Evolutionary conservation across 2,113 vertebrate species (phyloP).

Genomic region (Pomatorhinus ruficollis): DNA sequence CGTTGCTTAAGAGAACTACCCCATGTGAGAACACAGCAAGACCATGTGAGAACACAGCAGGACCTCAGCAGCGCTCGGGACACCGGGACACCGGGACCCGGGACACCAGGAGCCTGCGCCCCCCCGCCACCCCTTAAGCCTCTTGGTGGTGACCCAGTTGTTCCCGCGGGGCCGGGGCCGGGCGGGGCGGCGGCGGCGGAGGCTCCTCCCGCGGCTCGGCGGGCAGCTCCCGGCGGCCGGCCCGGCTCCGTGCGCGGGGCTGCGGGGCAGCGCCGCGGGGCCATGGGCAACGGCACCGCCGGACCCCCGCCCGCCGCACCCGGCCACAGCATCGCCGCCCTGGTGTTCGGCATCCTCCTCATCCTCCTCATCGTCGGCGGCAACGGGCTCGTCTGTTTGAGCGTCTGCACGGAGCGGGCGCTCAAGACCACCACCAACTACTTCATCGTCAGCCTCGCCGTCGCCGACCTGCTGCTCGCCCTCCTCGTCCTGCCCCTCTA

Average conservation of each 20-base stretch:
- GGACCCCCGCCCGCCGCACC: not conserved
- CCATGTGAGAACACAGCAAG: not conserved
- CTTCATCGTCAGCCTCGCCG: constrained; percentile 92
- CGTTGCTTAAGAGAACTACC: not conserved
- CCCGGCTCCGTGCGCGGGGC: not conserved
- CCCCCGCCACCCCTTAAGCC: not conserved
- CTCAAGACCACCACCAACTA: constrained; percentile 94
- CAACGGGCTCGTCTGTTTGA: constrained; percentile 89
- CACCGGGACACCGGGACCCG: not conserved
- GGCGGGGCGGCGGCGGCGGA: not conserved
- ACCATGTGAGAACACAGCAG: not conserved
- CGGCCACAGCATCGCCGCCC: constrained; percentile 73
- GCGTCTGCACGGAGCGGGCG: constrained; percentile 88
- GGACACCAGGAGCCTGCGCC: not conserved
- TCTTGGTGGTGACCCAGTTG: not conserved
- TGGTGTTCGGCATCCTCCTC: constrained; percentile 83
- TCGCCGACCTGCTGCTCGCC: constrained; percentile 88
- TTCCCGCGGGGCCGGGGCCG: not conserved
- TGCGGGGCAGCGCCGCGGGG: not conserved
- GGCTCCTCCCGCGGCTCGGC: not conserved
- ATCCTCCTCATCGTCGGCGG: constrained; percentile 84
- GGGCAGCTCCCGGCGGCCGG: not conserved
- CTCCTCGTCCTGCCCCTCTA: constrained; percentile 91
- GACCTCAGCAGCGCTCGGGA: not conserved
- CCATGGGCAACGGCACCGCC: not conserved